Evolutionary conservation across 2,797 vertebrate genomes (phyloP), one percentile per base, ranked within the genome.

Genomic region (Enteromius unitaeniatus): DNA sequence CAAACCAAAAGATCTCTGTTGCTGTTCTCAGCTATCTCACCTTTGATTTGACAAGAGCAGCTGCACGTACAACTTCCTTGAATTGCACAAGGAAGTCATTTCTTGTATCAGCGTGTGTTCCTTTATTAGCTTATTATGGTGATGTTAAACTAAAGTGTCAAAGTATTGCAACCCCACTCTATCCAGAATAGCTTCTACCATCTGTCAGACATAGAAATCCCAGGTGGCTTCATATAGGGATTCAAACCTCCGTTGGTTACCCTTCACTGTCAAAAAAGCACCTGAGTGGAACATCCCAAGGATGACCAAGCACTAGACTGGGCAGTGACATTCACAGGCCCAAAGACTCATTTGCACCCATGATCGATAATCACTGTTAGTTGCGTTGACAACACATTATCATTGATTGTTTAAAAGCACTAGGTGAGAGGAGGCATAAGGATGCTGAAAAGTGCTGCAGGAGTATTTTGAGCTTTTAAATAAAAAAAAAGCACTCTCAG

Each of bases 161-260:
- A 9, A 68, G 85, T 85, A 87, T 81, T 75, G 87, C 88, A 73
- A 67, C 76, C 45, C 17, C 23, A 1, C 42, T 67, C 88, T 86
- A 86, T 89, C 79, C 75, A 88, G 88, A 92, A 87, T 83, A 86
- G 85, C 90, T 92, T 88, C 37, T 81, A 90, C 93, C 93, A 95
- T 95, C 92, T 95, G 92, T 93, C 93, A 91, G 88, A 84, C 73
- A 85, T 91, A 91, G 90, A 92, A 94, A 92, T 90, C 91, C 88
- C 88, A 67, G 84, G 91, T 91, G 92, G 88, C 86, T 92, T 94
- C 86, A 87, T 86, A 90, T 86, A 86, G 86, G 85, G 88, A 90
- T 91, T 90, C 87, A 88, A 90, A 90, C 85, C 91, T 90, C 85
- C 53, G 78, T 90, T 89, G 90, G 85, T 91, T 92, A 90, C 90